Evolutionary conservation across 1,140 invertebrate genomes (phyloP).

Genomic region (Drosophila willistoni): DNA sequence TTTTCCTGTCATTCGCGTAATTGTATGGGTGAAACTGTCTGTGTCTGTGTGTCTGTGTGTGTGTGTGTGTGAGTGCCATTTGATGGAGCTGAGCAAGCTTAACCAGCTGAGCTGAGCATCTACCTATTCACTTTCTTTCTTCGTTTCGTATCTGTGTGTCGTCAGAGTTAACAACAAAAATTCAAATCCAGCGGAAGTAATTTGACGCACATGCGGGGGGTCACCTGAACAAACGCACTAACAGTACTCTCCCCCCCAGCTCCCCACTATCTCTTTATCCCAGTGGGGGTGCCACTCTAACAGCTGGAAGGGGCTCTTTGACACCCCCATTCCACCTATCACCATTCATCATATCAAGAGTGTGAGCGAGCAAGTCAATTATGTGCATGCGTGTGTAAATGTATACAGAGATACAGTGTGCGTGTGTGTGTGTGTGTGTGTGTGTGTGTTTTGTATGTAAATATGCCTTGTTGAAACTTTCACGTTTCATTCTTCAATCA

Average conservation of each 20-base stretch:
- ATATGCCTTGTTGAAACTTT: slow-evolving; percentile 11
- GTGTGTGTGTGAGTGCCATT: slow-evolving; percentile 59
- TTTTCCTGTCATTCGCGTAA: slow-evolving; percentile 78
- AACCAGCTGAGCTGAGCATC: slow-evolving; percentile 45
- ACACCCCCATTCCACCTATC: neutral
- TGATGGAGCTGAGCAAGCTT: slow-evolving; percentile 58
- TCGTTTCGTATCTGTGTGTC: slow-evolving; percentile 37
- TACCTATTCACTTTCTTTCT: slow-evolving; percentile 41
- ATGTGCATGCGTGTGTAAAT: slow-evolving; percentile 59
- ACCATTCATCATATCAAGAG: slow-evolving; percentile 13
- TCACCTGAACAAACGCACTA: neutral
- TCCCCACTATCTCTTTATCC: too few species aligned
- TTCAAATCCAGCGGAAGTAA: slow-evolving; percentile 79
- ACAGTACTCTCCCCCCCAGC: too few species aligned
- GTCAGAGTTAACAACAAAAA: slow-evolving; percentile 68
- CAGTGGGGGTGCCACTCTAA: too few species aligned
- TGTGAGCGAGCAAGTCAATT: slow-evolving; percentile 52
- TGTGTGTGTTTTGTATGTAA: neutral
- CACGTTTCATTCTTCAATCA: slow-evolving; percentile 24
- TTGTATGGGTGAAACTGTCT: slow-evolving; percentile 53
- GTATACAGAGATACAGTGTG: slow-evolving; percentile 52
- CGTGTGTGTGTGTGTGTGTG: slow-evolving; percentile 1
- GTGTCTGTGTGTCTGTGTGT: slow-evolving; percentile 19
- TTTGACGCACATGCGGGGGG: slow-evolving; percentile 66
- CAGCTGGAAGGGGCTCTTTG: too few species aligned